Base-by-base conservation (phyloP, 2,113 vertebrate species). In the Nothobranchius furzeri region DNA sequence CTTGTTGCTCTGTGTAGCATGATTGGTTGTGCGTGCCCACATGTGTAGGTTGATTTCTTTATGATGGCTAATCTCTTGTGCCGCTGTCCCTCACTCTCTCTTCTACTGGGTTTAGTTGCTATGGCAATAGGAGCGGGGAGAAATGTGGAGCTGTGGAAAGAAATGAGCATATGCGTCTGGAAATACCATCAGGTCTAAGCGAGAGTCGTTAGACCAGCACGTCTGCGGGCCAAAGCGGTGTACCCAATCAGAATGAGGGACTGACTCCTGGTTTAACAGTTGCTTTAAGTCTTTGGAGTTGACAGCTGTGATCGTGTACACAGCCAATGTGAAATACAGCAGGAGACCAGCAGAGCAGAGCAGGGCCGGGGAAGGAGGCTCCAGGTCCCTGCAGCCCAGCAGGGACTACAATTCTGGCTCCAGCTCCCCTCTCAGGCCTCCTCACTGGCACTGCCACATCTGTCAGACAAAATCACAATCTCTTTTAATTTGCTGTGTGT, bases 21-120 rank as follows among this genome's bases (percentile, higher is more conserved):
- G 51, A 6, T 51, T 51, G 9, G 36, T 24, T 46, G 48, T 54
- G 48, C 25, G 66, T 64, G 58, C 47, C 60, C 57, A 79, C 73
- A 75, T 70, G 59, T 83, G 83, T 74, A 80, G 68, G 75, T 65
- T 79, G 75, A 78, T 76, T 86, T 78, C 64, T 85, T 70, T 75
- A 60, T 80, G 76, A 83, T 84, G 68, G 85, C 68, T 88, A 85
- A 86, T 90, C 79, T 89, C 90, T 80, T 82, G 78, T 87, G 75
- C n/a, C 56, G 67, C 73, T 78, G 86, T 92, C 82, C 84, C 85
- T 91, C 68, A 75, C 63, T 81, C 58, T 55, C 60, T 65, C 74
- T 85, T 85, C 82, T 78, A 82, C 68, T 82, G 89, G 87, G 84
- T 86, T 91, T 84, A 61, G 92, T 94, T 93, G 90, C 92, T 84